These are phyloP conservation scores for Mactra quadrangularis DNA, from an alignment of 1,140 invertebrate genomes.

Conservation along the genomic window DNA sequence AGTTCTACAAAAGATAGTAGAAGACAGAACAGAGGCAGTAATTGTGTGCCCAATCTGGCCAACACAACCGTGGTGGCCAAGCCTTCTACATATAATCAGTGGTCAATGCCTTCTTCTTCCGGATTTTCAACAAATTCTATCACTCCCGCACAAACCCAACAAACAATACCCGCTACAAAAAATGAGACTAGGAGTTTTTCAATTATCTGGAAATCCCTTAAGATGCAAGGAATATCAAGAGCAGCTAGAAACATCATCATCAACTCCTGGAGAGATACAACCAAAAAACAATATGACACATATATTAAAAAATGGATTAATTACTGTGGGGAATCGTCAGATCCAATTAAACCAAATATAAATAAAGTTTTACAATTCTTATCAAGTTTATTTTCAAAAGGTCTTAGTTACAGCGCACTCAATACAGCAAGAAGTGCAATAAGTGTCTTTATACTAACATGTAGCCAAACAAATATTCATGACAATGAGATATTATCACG, in stretches of 20 bases:
- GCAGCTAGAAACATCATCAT: slow-evolving; percentile 4
- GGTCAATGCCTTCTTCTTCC: neutral
- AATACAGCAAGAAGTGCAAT: slow-evolving; percentile 53
- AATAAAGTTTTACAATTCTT: slow-evolving; percentile 10
- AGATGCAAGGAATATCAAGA: neutral
- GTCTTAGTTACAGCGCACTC: slow-evolving; percentile 44
- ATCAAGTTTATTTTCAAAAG: neutral
- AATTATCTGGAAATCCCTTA: slow-evolving; percentile 34
- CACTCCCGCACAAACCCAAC: neutral
- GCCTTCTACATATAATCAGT: neutral
- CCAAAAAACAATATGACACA: slow-evolving; percentile 30
- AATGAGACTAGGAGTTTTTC: slow-evolving; percentile 40
- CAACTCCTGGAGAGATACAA: slow-evolving; percentile 1
- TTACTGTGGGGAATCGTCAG: neutral
- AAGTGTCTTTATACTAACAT: no score
- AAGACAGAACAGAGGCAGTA: slow-evolving; percentile 26
- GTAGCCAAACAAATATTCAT: slow-evolving; percentile 8
- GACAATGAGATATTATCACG: neutral
- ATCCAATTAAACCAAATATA: slow-evolving; percentile 25
- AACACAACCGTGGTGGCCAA: slow-evolving; percentile 53
- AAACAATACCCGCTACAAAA: slow-evolving; percentile 1
- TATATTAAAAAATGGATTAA: slow-evolving; percentile 30
- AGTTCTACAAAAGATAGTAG: slow-evolving; percentile 26
- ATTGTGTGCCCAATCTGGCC: slow-evolving; percentile 54
- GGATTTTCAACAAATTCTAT: neutral